Base-by-base conservation (phyloP, 2,797 vertebrate genomes). In the Paramormyrops hopkinsi region DNA sequence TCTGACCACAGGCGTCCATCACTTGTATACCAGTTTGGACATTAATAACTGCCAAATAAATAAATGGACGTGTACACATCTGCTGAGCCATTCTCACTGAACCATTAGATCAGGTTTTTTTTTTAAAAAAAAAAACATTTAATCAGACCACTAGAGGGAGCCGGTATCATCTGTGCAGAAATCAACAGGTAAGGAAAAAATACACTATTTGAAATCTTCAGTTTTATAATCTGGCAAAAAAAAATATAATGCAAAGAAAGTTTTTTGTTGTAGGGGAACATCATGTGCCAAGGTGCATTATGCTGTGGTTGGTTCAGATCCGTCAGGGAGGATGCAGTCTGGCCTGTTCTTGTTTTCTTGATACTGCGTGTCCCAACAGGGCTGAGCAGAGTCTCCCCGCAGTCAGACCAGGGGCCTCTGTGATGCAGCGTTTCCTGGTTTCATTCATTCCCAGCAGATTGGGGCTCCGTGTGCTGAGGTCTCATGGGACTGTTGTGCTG, bases 361-460 rank as follows among this genome's bases (percentile, higher is more conserved):
- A 89, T 79, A 46, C 69, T 76, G 65, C 87, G 44, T 73, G 51
- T 88, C 89, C 54, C 89, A 87, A 89, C 84, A 84, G 54, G 92
- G 92, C 88, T 90, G 89, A 90, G 90, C 88, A 65, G 86, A 86
- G 91, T 89, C 90, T 86, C 92, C 91, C 86, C 87, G 94, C 95
- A 95, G 92, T 94, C 92, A 93, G 91, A 93, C 93, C 89, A 91
- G 89, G 92, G 90, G 92, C 92, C 92, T 91, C 91, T 93, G 92
- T 95, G 95, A 94, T 95, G 95, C 94, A 95, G 95, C 89, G 93
- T 91, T 59, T 90, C 91, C 93, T 93, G 53, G 91, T 91, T 91
- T 90, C 90, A 44, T 86, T 90, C 90, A 79, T 90, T 91, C 89
- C 93, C 92, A 92, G 91, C 92, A 89, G 79, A 91, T 91, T 73